phyloP scores from a whole-genome alignment of 2,888 invertebrate genomes.

The Danaus chrysippus region DNA sequence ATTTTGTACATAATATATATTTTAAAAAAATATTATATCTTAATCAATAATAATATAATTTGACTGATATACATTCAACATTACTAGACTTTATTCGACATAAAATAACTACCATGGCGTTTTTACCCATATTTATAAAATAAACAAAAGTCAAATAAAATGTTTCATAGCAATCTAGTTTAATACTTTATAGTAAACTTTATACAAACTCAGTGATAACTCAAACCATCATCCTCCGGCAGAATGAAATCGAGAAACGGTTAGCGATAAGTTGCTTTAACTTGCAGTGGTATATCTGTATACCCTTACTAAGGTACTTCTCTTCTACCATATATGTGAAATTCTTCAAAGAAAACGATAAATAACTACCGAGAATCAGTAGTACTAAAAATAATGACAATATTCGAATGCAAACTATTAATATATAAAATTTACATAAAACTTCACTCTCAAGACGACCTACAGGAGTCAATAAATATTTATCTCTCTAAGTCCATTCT shows the following conservation, averaged over 20 bases:
- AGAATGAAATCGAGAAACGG: slow-evolving; percentile 45
- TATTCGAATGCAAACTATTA: background rate
- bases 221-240: slow-evolving; percentile 26
- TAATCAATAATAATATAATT: too few relatives aligned
- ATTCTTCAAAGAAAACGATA: background rate
- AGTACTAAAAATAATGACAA: background rate
- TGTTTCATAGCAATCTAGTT: too few relatives aligned
- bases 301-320: slow-evolving; percentile 36
- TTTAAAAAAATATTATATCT: too few relatives aligned
- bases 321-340: slow-evolving; percentile 1
- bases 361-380: too few relatives aligned
- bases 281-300: slow-evolving; percentile 49
- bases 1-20: too few relatives aligned
- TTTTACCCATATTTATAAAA: too few relatives aligned
- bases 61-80: too few relatives aligned
- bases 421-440: background rate
- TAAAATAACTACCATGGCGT: too few relatives aligned
- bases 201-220: slow-evolving; percentile 13
- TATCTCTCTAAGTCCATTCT: slow-evolving; percentile 3
- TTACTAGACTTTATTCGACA: too few relatives aligned
- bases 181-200: too few relatives aligned
- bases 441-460: background rate
- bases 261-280: slow-evolving; percentile 61
- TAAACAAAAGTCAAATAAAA: too few relatives aligned
- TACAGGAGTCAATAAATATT: slow-evolving; percentile 13